These are phyloP conservation scores for Lanistes nyassanus DNA, from an alignment of 1,140 invertebrate species.

Conservation along the genomic window DNA sequence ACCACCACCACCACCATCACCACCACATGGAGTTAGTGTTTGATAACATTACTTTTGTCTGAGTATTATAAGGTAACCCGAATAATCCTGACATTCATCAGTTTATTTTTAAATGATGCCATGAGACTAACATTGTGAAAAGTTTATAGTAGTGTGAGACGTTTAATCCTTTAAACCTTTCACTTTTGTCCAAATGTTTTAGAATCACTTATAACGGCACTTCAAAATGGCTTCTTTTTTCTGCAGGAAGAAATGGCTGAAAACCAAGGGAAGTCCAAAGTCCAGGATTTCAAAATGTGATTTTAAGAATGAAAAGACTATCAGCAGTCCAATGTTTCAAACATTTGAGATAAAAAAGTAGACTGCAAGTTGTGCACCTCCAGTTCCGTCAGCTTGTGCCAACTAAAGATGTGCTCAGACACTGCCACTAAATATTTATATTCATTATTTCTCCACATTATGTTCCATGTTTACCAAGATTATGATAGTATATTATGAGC, in stretches of 20 bases:
- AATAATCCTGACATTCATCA: background rate
- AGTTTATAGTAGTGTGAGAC: background rate
- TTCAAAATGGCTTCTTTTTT: slow-evolving; percentile 11
- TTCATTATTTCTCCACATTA: background rate
- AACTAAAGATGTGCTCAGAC: background rate
- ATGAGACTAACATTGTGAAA: background rate
- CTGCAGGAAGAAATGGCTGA: slow-evolving; percentile 52
- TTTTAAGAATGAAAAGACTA: slow-evolving; percentile 48
- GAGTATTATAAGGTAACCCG: background rate
- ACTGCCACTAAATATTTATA: background rate
- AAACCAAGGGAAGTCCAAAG: slow-evolving; percentile 48
- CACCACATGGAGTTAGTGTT: too few relatives aligned
- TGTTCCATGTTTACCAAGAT: background rate
- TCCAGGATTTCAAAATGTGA: slow-evolving; percentile 52
- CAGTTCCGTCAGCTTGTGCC: background rate
- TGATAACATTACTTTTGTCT: background rate
- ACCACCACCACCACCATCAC: too few relatives aligned
- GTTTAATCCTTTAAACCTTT: background rate
- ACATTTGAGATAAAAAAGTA: slow-evolving; percentile 32
- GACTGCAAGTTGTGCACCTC: background rate
- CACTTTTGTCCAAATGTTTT: background rate
- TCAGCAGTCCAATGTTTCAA: slow-evolving; percentile 26
- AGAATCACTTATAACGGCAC: background rate
- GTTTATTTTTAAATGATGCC: background rate
- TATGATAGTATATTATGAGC: background rate